Evolutionary conservation across 2,888 invertebrate species (phyloP).

Genomic region (Pardosa pseudoannulata): DNA sequence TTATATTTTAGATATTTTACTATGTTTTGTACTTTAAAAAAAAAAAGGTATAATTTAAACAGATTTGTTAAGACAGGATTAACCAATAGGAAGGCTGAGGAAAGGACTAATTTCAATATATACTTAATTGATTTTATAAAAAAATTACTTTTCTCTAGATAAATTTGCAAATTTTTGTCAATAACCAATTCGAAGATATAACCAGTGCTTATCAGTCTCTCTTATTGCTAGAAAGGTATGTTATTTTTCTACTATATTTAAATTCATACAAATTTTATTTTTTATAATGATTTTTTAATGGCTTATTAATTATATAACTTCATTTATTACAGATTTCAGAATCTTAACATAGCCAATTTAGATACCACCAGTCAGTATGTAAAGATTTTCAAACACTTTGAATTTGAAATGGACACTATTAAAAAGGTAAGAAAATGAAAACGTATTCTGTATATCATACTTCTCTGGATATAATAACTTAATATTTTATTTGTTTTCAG

Average conservation of each 20-base stretch:
- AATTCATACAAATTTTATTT: background rate
- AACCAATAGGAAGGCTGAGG: no score
- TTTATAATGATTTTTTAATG: background rate
- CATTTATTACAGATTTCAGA: slow-evolving; percentile 42
- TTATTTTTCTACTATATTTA: background rate
- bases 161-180: slow-evolving; percentile 85
- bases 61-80: no score
- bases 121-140: no score
- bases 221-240: slow-evolving; percentile 36
- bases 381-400: slow-evolving; percentile 50
- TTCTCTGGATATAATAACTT: background rate
- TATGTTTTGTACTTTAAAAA: no score
- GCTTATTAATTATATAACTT: no score
- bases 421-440: slow-evolving; percentile 36
- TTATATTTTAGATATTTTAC: no score
- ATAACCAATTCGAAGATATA: slow-evolving; percentile 78
- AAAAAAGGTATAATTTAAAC: no score
- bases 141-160: slow-evolving; percentile 44
- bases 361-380: slow-evolving; percentile 44
- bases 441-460: no score
- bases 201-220: slow-evolving; percentile 29
- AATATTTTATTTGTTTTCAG: slow-evolving; percentile 77
- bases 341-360: slow-evolving; percentile 33
- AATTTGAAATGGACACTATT: slow-evolving; percentile 50
- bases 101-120: no score